Percentiles rank a stretch among this genome's conserved stretches.
Conservation (phyloP, 1,140 invertebrate genomes). For the Anoplolepis gracilipes region DNA sequence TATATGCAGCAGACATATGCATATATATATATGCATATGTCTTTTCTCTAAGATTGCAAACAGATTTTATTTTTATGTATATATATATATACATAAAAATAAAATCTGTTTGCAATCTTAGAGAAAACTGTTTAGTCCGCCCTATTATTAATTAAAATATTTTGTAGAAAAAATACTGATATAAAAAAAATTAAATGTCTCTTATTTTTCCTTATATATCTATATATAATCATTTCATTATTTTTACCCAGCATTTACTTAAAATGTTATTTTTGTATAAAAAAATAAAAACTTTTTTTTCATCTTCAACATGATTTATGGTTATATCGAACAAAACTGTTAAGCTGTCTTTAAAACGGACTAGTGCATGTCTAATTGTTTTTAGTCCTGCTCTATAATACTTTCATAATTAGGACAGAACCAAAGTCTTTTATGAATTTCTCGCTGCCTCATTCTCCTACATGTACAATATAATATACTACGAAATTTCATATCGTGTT, state of each 20-base stretch:
- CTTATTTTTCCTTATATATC: conserved; percentile 65
- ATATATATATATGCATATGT: too few relatives aligned
- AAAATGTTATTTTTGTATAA: conserved; percentile 65
- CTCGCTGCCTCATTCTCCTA: conserved; percentile 61
- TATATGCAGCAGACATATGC: too few relatives aligned
- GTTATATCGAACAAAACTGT: conserved; percentile 61
- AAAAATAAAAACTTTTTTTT: conserved; percentile 71
- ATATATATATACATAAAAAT: conserved; percentile 50
- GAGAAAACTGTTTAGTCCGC: conserved; percentile 54
- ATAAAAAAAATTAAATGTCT: conserved; percentile 74
- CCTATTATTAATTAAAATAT: conserved; percentile 61
- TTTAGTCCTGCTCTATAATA: conserved; percentile 32
- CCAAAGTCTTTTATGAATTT: conserved; percentile 46
- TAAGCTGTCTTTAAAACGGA: conserved; percentile 52
- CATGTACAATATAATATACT: conserved; percentile 50
- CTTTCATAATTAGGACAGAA: conserved; percentile 61
- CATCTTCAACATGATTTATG: conserved; percentile 64
- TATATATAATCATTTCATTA: conserved; percentile 54
- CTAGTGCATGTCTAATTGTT: conserved; percentile 2
- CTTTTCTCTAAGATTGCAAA: too few relatives aligned
- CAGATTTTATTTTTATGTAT: too few relatives aligned
- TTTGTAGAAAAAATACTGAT: conserved; percentile 62
- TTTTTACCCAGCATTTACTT: conserved; percentile 59
- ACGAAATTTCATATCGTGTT: conserved; percentile 60
- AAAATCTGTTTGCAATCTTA: conserved; percentile 56